phyloP scores from a whole-genome alignment of 2,888 invertebrate species.

The Pelosia muscerda region DNA sequence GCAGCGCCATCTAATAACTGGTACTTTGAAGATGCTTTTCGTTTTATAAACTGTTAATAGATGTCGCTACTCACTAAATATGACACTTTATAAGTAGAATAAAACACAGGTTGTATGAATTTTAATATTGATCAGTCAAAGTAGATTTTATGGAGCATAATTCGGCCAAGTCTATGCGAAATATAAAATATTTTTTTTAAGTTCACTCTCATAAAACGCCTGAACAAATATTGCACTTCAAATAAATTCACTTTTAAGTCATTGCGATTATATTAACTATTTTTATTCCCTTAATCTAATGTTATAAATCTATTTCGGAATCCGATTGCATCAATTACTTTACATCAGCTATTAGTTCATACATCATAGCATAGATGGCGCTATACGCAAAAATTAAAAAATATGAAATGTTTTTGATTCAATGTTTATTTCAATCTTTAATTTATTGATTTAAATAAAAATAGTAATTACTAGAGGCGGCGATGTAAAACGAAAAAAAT shows the following conservation, averaged over 20 bases:
- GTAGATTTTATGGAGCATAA: not conserved
- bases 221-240: not conserved
- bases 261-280: not conserved
- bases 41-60: not conserved
- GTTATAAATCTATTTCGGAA: not conserved
- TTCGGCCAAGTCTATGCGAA: not conserved
- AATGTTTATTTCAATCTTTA: not conserved
- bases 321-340: not conserved
- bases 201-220: not conserved
- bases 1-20: constrained; percentile 14
- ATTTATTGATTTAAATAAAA: not conserved
- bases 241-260: not conserved
- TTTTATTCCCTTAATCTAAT: constrained; percentile 7
- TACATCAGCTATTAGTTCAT: not conserved
- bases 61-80: constrained; percentile 9
- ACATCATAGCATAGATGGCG: constrained; percentile 22
- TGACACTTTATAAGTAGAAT: not conserved
- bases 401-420: not conserved
- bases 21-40: not conserved
- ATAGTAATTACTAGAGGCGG: not conserved
- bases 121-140: not conserved
- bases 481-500: not conserved
- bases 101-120: not conserved
- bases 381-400: not conserved
- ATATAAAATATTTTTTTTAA: not conserved